Evolutionary conservation across 1,140 invertebrate genomes (phyloP).

Genomic region (Mercenaria mercenaria): DNA sequence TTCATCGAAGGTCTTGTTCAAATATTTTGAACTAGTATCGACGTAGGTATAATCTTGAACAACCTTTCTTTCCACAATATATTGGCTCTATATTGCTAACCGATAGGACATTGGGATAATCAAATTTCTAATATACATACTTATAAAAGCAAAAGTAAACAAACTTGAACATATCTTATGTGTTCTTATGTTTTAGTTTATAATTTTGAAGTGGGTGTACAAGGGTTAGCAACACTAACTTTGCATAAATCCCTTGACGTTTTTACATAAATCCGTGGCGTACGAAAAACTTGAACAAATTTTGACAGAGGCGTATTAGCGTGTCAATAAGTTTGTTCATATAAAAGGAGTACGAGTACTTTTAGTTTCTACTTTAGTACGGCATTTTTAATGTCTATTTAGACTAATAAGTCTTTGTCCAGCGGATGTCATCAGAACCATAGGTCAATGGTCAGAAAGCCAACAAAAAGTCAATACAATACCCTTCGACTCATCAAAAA

Average conservation of each 20-base stretch:
- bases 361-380: no score
- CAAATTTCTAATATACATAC: background rate
- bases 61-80: background rate
- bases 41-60: background rate
- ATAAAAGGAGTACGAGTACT: no score
- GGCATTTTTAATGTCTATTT: no score
- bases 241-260: background rate
- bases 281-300: no score
- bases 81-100: background rate
- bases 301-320: no score
- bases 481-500: no score
- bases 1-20: conserved; percentile 1
- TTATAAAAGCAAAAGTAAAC: background rate
- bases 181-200: conserved; percentile 15
- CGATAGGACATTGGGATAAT: background rate
- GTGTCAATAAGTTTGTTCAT: no score
- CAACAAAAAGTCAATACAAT: no score
- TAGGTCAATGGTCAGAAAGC: no score
- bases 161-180: background rate
- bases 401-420: no score
- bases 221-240: background rate
- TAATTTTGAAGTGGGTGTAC: conserved; percentile 1
- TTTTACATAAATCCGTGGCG: background rate
- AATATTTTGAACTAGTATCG: conserved; percentile 45
- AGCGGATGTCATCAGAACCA: no score